A percentile compares a stretch with the other conserved stretches of the same genome.
These are phyloP conservation scores for Gila robusta DNA, from an alignment of 2,797 vertebrate genomes.

Conservation along the genomic window DNA sequence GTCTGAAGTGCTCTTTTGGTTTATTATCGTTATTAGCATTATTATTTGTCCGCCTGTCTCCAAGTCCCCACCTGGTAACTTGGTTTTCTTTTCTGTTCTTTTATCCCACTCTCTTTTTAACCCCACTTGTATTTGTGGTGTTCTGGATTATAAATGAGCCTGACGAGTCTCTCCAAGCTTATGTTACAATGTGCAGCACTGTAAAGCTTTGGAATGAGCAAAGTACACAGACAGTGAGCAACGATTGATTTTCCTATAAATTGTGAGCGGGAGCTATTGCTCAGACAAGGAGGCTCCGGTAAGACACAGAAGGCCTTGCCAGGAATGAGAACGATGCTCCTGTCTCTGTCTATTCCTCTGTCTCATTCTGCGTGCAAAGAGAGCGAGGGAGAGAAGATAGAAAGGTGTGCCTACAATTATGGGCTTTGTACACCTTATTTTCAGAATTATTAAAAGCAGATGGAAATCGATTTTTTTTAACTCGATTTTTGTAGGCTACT, in stretches of 20 bases:
- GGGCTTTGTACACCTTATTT: background rate
- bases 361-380: slow-evolving; percentile 13
- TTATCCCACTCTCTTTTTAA: slow-evolving; percentile 47
- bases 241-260: slow-evolving; percentile 69
- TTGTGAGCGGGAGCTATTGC: slow-evolving; percentile 62
- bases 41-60: slow-evolving; percentile 21
- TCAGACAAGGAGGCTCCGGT: slow-evolving; percentile 63
- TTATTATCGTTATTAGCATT: slow-evolving; percentile 8
- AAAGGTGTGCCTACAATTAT: background rate
- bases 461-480: background rate
- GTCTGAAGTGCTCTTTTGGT: background rate
- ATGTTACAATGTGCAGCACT: slow-evolving; percentile 64
- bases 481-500: background rate
- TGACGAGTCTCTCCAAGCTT: slow-evolving; percentile 63
- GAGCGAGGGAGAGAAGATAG: background rate
- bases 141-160: slow-evolving; percentile 61
- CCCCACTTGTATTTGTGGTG: slow-evolving; percentile 49
- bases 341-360: slow-evolving; percentile 33
- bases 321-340: slow-evolving; percentile 59
- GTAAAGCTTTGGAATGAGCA: slow-evolving; percentile 66
- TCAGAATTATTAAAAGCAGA: background rate
- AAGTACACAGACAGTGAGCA: slow-evolving; percentile 67
- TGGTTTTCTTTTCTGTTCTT: slow-evolving; percentile 20
- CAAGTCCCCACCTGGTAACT: slow-evolving; percentile 28
- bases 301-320: slow-evolving; percentile 55